These are phyloP conservation scores for Bufotes viridis DNA, from an alignment of 2,797 vertebrate species.

Conservation along the genomic window DNA sequence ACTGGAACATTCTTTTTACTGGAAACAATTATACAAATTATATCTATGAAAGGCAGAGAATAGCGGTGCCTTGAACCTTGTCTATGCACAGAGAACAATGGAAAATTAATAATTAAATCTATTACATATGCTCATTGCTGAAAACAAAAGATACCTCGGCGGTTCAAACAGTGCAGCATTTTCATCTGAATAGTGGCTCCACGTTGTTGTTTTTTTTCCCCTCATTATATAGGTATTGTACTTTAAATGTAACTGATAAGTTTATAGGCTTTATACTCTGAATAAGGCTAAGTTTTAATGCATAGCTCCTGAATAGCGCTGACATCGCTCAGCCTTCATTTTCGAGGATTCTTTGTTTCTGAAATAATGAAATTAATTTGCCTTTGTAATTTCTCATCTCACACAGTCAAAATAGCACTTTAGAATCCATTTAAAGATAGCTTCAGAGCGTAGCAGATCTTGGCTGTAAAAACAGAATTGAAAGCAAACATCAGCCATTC, in stretches of 20 bases:
- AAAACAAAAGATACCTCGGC: constrained; percentile 84
- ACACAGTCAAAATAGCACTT: constrained; percentile 63
- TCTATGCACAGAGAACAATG: constrained; percentile 81
- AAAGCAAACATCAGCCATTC: constrained; percentile 48
- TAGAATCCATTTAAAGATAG: constrained; percentile 60
- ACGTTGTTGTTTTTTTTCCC: constrained; percentile 65
- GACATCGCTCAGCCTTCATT: constrained; percentile 72
- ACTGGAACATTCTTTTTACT: constrained; percentile 81
- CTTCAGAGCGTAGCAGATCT: constrained; percentile 48
- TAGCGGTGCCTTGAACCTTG: constrained; percentile 89
- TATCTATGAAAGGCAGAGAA: constrained; percentile 91
- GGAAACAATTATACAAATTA: constrained; percentile 96
- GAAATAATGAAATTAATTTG: constrained; percentile 77
- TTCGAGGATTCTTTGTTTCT: constrained; percentile 70
- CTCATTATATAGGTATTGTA: constrained; percentile 81
- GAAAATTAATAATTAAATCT: constrained; percentile 97
- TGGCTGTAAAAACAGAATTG: constrained; percentile 51
- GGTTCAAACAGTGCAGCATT: constrained; percentile 78
- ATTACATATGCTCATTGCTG: constrained; percentile 95
- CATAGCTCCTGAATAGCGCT: constrained; percentile 75
- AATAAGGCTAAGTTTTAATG: constrained; percentile 79
- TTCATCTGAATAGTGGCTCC: constrained; percentile 81
- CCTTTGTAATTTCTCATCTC: constrained; percentile 70
- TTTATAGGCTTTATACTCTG: constrained; percentile 79
- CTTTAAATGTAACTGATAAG: constrained; percentile 82